A percentile compares a stretch with the other conserved stretches of the same genome.
These are phyloP conservation scores for Phaethon lepturus DNA, from an alignment of 2,113 vertebrate genomes.

Conservation along the genomic window DNA sequence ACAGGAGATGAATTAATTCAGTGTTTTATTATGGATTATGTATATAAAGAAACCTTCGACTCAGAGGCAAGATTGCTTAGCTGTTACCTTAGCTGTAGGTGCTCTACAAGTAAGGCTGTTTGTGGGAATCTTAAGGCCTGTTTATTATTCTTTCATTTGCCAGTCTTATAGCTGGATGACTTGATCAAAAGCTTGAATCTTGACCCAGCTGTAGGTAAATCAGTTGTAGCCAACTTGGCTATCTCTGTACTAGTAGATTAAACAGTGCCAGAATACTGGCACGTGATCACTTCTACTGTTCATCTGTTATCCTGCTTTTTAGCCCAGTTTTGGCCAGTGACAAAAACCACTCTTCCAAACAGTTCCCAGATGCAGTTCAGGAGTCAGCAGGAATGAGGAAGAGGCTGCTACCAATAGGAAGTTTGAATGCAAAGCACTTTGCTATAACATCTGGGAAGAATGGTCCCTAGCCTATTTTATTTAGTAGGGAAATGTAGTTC, in stretches of 20 bases:
- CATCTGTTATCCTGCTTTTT: not conserved
- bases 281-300: not conserved
- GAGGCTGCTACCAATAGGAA: not conserved
- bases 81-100: not conserved
- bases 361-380: not conserved
- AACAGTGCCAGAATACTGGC: not conserved
- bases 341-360: not conserved
- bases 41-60: not conserved
- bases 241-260: not conserved
- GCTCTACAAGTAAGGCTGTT: not conserved
- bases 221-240: not conserved
- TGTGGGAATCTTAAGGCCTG: not conserved
- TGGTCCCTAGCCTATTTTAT: not conserved
- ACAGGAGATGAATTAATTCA: not conserved
- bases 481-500: not conserved
- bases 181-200: not conserved
- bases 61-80: not conserved
- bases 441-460: not conserved
- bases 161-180: not conserved
- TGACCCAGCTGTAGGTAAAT: not conserved
- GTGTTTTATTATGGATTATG: not conserved
- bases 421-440: not conserved
- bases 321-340: not conserved
- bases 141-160: not conserved
- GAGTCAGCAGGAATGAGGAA: not conserved